These are phyloP conservation scores for Melanargia galathea DNA, from an alignment of 2,888 invertebrate species.

Conservation along the genomic window DNA sequence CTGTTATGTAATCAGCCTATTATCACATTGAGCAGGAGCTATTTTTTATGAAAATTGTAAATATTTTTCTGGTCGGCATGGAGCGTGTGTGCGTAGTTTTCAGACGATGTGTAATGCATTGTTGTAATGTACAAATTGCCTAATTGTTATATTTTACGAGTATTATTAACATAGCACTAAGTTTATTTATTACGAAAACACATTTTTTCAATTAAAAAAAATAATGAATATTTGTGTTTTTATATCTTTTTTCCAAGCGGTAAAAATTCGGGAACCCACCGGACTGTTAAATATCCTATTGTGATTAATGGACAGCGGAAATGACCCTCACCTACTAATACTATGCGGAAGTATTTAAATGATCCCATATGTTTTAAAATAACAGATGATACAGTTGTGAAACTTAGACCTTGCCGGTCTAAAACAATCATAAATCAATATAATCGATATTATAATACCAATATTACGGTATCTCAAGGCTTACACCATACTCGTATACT, in stretches of 20 bases:
- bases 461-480: neutral
- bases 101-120: constrained; percentile 24
- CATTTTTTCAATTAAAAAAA: constrained; percentile 29
- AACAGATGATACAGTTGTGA: too few relatives aligned
- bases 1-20: too few relatives aligned
- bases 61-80: neutral
- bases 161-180: constrained; percentile 56
- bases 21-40: too few relatives aligned
- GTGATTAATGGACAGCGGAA: too few relatives aligned
- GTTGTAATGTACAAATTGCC: constrained; percentile 56
- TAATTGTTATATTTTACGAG: constrained; percentile 50
- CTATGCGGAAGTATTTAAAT: too few relatives aligned
- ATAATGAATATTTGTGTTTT: too few relatives aligned
- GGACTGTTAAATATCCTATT: too few relatives aligned
- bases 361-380: too few relatives aligned
- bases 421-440: neutral
- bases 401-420: too few relatives aligned
- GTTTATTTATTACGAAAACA: constrained; percentile 50
- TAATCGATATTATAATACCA: neutral
- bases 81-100: neutral
- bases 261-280: too few relatives aligned
- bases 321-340: too few relatives aligned
- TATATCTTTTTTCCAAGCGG: too few relatives aligned
- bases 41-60: neutral
- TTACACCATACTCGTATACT: neutral